Conservation (phyloP, 2,888 invertebrate genomes). For the Temnothorax rugatulus region DNA sequence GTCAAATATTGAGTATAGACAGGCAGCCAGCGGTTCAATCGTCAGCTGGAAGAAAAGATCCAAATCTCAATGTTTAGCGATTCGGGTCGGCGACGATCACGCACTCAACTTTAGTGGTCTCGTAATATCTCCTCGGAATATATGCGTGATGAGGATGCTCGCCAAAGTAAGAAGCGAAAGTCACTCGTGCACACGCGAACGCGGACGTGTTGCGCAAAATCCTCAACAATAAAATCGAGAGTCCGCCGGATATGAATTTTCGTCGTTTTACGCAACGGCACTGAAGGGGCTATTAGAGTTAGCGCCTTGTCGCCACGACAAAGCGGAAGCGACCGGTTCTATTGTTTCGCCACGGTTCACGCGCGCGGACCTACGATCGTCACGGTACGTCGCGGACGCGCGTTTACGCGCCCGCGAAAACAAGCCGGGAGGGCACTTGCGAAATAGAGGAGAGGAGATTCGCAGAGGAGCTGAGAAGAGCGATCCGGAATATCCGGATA, state of each 20-base stretch:
- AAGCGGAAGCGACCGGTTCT: conserved; percentile 40
- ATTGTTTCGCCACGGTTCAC: conserved; percentile 34
- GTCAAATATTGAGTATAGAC: conserved; percentile 27
- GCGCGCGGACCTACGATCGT: conserved; percentile 27
- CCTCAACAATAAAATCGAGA: conserved; percentile 45
- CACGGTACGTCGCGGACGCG: conserved; percentile 24
- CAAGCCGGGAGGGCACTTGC: not conserved
- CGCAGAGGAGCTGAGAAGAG: not conserved
- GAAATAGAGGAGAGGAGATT: not conserved
- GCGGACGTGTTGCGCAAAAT: conserved; percentile 38
- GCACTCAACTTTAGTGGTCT: not conserved
- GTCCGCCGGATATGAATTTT: conserved; percentile 36
- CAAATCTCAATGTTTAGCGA: not conserved
- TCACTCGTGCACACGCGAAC: conserved; percentile 4
- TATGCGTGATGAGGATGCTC: conserved; percentile 29
- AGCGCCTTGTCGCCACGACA: not conserved
- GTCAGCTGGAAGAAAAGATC: not conserved
- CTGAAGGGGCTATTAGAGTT: not conserved
- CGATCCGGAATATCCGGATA: not conserved
- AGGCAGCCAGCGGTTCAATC: not conserved
- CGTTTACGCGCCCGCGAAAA: conserved; percentile 6
- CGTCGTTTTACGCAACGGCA: conserved; percentile 33
- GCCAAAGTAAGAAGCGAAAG: conserved; percentile 41
- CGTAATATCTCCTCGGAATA: conserved; percentile 4
- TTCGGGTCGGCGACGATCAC: not conserved